phyloP scores from a whole-genome alignment of 1,140 invertebrate genomes.

The Pogonomyrmex californicus region DNA sequence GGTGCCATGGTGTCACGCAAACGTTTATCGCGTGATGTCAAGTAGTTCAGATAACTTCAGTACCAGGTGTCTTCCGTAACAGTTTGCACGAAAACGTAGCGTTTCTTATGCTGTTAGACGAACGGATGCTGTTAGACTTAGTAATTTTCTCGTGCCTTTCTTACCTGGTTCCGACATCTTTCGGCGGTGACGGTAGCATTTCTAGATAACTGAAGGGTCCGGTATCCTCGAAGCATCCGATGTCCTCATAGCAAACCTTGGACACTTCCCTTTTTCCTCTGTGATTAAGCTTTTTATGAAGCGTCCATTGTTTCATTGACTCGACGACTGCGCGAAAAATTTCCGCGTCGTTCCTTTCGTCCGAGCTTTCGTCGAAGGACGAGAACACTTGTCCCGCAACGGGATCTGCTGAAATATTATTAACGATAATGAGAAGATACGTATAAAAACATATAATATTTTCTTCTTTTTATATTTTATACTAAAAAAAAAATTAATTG shows the following conservation, averaged over 20 bases:
- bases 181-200: slow-evolving; percentile 94
- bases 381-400: slow-evolving; percentile 79
- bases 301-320: slow-evolving; percentile 87
- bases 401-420: slow-evolving; percentile 75
- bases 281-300: slow-evolving; percentile 78
- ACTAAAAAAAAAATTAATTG: neutral
- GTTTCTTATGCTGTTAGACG: neutral
- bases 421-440: neutral
- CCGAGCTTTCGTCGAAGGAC: slow-evolving; percentile 84
- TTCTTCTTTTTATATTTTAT: slow-evolving; percentile 13
- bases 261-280: slow-evolving; percentile 89
- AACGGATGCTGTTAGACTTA: neutral
- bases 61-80: neutral
- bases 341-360: slow-evolving; percentile 87
- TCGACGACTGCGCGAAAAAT: slow-evolving; percentile 88
- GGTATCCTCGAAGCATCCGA: slow-evolving; percentile 97
- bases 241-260: slow-evolving; percentile 95
- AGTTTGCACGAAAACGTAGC: neutral
- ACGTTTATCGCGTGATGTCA: neutral
- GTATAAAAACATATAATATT: neutral
- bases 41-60: neutral
- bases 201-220: slow-evolving; percentile 97
- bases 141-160: neutral
- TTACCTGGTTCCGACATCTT: slow-evolving; percentile 94
- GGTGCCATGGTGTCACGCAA: neutral